These are phyloP conservation scores for Trematomus bernacchii DNA, from an alignment of 2,797 vertebrate genomes.

Conservation along the genomic window DNA sequence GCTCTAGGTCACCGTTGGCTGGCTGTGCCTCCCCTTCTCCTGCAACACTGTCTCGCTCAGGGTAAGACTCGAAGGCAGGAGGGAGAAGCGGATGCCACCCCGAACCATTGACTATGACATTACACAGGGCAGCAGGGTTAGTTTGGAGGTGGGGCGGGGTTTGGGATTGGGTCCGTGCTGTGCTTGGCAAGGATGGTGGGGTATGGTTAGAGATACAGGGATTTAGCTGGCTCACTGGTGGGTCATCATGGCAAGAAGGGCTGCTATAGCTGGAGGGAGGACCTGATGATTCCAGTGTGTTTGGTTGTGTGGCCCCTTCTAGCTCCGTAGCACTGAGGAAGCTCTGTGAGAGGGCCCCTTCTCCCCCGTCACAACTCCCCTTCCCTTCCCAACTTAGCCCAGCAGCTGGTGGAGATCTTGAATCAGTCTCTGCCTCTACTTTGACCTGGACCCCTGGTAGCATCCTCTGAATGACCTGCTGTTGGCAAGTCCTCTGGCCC, in stretches of 20 bases:
- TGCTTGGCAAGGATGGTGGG: conserved; percentile 77
- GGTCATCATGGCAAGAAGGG: conserved; percentile 80
- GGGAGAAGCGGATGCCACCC: conserved; percentile 76
- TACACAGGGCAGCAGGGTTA: conserved; percentile 89
- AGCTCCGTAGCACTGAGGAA: conserved; percentile 47
- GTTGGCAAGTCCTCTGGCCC: conserved; percentile 91
- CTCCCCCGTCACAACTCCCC: conserved; percentile 61
- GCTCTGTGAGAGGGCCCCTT: conserved; percentile 46
- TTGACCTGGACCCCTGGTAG: conserved; percentile 90
- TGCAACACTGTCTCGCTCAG: conserved; percentile 59
- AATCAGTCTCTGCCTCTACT: conserved; percentile 88
- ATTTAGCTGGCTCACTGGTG: conserved; percentile 65
- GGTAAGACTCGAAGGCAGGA: conserved; percentile 79
- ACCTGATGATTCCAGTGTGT: conserved; percentile 87
- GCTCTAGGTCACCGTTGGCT: conserved; percentile 91
- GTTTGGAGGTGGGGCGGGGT: conserved; percentile 82
- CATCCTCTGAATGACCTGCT: conserved; percentile 94
- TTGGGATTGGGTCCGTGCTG: conserved; percentile 64
- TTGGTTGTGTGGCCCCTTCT: conserved; percentile 69
- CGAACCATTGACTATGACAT: conserved; percentile 96
- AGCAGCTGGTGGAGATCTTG: conserved; percentile 78
- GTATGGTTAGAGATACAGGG: conserved; percentile 69
- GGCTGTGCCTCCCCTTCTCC: conserved; percentile 77
- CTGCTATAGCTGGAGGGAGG: conserved; percentile 86
- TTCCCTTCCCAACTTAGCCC: conserved; percentile 83